Percentiles rank a stretch among this genome's conserved stretches.
Evolutionary conservation across 2,113 vertebrate genomes (phyloP).

Genomic region (Nibea coibor): DNA sequence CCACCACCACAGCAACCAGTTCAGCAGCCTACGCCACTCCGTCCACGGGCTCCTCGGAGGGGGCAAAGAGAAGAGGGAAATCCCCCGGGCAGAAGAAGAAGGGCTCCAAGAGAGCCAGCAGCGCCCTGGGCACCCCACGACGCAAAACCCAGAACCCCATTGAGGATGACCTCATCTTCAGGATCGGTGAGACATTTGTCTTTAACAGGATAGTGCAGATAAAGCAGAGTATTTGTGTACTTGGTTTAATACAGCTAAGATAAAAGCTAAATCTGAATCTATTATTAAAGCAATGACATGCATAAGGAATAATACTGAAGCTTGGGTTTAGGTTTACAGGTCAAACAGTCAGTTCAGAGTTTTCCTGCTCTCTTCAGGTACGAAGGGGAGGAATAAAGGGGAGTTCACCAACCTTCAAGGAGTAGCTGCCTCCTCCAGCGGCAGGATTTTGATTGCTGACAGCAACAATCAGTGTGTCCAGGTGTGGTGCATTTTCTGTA

Average conservation of each 20-base stretch:
- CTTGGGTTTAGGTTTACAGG: no score
- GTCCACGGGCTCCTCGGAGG: conserved; percentile 89
- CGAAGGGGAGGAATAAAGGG: conserved; percentile 98
- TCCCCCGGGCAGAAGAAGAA: conserved; percentile 97
- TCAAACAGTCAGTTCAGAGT: neutral
- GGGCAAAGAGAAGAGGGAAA: conserved; percentile 93
- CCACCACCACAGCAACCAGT: conserved; percentile 78
- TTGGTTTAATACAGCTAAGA: neutral
- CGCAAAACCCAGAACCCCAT: conserved; percentile 95
- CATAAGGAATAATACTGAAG: no score
- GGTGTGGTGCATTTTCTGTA: conserved; percentile 77
- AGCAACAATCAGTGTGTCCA: conserved; percentile 99
- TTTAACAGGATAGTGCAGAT: neutral
- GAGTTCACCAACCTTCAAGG: conserved; percentile 99
- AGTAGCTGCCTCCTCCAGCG: conserved; percentile 91
- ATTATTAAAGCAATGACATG: neutral
- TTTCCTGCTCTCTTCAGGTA: conserved; percentile 82
- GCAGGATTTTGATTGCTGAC: conserved; percentile 95
- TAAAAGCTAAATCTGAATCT: neutral
- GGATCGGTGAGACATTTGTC: conserved; percentile 86
- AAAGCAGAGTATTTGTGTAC: neutral
- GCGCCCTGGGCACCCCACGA: conserved; percentile 95
- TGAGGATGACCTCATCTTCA: conserved; percentile 96
- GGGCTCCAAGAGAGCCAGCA: conserved; percentile 93
- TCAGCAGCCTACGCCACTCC: conserved; percentile 82